Base-by-base conservation (phyloP, 2,888 invertebrate genomes). In the Ernsta delagoae region DNA sequence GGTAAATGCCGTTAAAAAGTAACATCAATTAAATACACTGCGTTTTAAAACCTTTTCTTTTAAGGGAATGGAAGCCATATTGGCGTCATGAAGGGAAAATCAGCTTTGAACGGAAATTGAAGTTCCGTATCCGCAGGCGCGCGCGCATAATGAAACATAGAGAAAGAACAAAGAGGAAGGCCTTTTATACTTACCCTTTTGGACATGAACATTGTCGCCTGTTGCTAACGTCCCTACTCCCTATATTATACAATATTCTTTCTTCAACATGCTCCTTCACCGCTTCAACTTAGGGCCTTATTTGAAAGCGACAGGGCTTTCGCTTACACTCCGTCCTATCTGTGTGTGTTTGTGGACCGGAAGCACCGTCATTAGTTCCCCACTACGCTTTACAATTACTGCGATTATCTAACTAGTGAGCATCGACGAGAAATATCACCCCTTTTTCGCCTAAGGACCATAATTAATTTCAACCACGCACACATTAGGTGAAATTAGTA, bases 61-160 rank as follows among this genome's bases (percentile, higher is more conserved):
- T n/a, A 61, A 57, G 67, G 71, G 70, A 81, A 80, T 77, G 78
- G 73, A 76, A 78, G 75, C 77, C 75, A 79, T 77, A 77, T 79
- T 79, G 60, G 64, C 83, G 83, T 82, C 80, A 79, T 85, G 84
- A 87, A 85, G 81, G 83, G 81, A 86, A 87, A 89, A 88, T 87
- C 86, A 84, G 83, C 83, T 86, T 86, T 81, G 77, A 79, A 72
- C 87, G 90, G 90, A 90, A 90, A 90, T 90, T 90, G 87, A 87
- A 87, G 88, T 89, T 90, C 89, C 89, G 89, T 77, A 41, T 77
- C 87, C 77, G 73, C 79, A 78, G 81, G 85, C 83, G 82, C 73
- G 77, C 84, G 87, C 84, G 84, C 87, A 85, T 77, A 65, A 81
- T 87, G 88, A 88, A 88, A 78, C 81, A 50, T 50, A 50, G 48